Evolutionary conservation across 2,113 vertebrate species (phyloP), one percentile per base, ranked within the genome.

Genomic region (Labeo rohita): DNA sequence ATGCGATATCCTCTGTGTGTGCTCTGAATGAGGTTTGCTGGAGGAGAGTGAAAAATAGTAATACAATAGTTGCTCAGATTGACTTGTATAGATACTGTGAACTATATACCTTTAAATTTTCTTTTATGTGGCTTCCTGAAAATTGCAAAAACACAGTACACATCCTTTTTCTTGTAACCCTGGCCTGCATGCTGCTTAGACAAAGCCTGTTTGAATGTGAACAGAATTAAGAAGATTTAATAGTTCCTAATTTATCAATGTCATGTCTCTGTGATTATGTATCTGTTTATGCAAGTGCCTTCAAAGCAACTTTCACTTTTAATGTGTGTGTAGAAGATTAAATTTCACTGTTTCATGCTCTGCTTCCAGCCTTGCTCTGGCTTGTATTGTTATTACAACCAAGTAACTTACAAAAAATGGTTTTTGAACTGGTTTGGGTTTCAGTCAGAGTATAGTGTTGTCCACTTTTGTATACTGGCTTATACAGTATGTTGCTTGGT

Each of bases 51-150:
- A 72, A 66, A 81, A 81, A 72, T 16, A 63, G 76, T 56, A 83
- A 82, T 77, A 70, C 50, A 85, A 85, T 75, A 82, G 56, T 52
- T 75, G 34, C 70, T 76, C 61, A 61, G n/a, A 84, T 68, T 80
- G 47, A 77, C 28, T 34, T 8, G 15, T 54, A 23, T 49, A 74
- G 72, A 74, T 50, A 45, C n/a, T 43, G 66, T 72, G 63, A 72
- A 70, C 45, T 59, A 50, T 21, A 72, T 52, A 80, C 75, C 76
- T 84, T 73, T 82, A 52, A 75, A 43, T 8, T 75, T 50, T 9
- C 56, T 65, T 86, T 86, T 36, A 80, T 52, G 85, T 75, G 49
- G 28, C 43, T 73, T 73, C 66, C 65, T 63, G 77, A 50, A 73
- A 15, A 80, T 61, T 72, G 49, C 47, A 66, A 84, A 43, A 47